Evolutionary conservation across 2,888 invertebrate species (phyloP), one percentile per base, ranked within the genome.

Genomic region (Agonopterix alstromeriana): DNA sequence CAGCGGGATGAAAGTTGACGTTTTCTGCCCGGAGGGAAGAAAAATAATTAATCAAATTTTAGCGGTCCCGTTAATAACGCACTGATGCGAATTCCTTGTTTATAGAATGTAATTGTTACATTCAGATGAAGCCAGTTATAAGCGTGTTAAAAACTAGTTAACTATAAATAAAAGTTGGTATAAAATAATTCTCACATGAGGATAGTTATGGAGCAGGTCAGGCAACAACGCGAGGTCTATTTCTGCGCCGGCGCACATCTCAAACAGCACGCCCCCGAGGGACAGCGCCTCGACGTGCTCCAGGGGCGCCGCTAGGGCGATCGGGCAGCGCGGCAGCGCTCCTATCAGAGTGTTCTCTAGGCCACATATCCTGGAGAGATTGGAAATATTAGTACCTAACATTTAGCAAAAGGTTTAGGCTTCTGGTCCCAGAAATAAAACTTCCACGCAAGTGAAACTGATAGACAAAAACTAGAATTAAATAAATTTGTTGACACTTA

Each of bases 161-260:
- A 1, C 4, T 17, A 17, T 3, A 17, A 17, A 3, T 17, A 17
- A 17, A 17, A 17, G 17, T 17, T 3, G 5, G n/a, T 38, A 9
- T 12, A 42, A 11, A 42, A 11, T 8, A 42, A 9, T 53, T 73
- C 76, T 82, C 73, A 95, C 94, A 84, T 94, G 93, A 47, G 95
- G 94, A 92, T 78, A 93, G 80, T 75, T 92, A 74, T 73, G 58
- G 47, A 95, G 86, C 68, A 97, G 92, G 56, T 93, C 92, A 2
- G 93, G 91, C 57, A 94, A 91, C 47, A 95, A 92, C 41, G 93
- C 90, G 44, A 93, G 90, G 60, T 93, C 92, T 55, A 97, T 82
- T 68, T 96, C 95, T 58, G 94, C 92, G 40, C 96, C 97, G 11
- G 95, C 93, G 63, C 96, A 94, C 97, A 97, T 97, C 86, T 97